Conservation (phyloP, 2,797 vertebrate genomes). For the Tiaroga cobitis region DNA sequence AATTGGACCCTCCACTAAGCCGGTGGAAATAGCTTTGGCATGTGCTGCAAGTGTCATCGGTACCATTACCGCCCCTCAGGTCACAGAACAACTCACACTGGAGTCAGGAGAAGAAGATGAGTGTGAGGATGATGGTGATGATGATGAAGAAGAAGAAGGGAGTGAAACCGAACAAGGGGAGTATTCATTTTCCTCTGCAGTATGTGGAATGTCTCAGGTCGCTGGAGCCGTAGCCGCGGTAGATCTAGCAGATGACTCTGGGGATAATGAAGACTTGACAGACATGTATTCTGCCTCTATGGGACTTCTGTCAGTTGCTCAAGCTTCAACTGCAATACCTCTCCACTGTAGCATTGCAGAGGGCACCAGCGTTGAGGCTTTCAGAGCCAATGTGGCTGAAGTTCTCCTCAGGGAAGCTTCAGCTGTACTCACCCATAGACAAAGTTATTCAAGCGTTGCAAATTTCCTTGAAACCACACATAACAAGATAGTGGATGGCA, state of each 20-base stretch:
- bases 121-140: conserved; percentile 60
- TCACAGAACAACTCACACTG: conserved; percentile 81
- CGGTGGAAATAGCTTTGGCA: conserved; percentile 89
- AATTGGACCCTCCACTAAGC: conserved; percentile 74
- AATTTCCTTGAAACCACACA: conserved; percentile 87
- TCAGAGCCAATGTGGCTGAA: conserved; percentile 86
- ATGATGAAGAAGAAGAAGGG: conserved; percentile 66
- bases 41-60: conserved; percentile 93
- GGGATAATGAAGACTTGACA: conserved; percentile 66
- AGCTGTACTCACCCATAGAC: conserved; percentile 82
- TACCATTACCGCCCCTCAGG: conserved; percentile 89
- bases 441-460: conserved; percentile 80
- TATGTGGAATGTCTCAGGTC: conserved; percentile 91
- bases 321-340: conserved; percentile 80
- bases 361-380: conserved; percentile 81
- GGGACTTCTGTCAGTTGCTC: conserved; percentile 82
- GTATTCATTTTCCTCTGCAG: conserved; percentile 88
- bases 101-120: conserved; percentile 70
- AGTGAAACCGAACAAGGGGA: conserved; percentile 64
- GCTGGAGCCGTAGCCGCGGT: conserved; percentile 89
- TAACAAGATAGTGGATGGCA: conserved; percentile 83
- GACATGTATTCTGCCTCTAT: conserved; percentile 75
- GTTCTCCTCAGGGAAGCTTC: conserved; percentile 87
- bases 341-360: conserved; percentile 81
- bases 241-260: conserved; percentile 78